A percentile compares a stretch with the other conserved stretches of the same genome.
phyloP scores from a whole-genome alignment of 2,797 vertebrate species.

The Enteromius radiatus region DNA sequence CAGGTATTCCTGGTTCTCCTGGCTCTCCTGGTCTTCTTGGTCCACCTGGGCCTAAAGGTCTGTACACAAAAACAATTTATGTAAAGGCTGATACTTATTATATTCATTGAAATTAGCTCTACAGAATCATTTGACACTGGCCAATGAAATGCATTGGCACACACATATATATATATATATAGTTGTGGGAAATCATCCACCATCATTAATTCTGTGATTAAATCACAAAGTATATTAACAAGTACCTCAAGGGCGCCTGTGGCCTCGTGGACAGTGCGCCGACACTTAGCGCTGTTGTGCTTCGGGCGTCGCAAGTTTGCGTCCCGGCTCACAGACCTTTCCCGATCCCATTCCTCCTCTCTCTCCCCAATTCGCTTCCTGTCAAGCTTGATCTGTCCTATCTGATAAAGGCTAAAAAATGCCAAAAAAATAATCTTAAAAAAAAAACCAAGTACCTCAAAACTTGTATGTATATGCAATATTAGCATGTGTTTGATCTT shows the following conservation, averaged over 20 bases:
- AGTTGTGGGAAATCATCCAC: neutral
- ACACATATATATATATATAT: neutral
- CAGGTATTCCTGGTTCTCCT: slow-evolving; percentile 78
- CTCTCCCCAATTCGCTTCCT: too few relatives aligned
- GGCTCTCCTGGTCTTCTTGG: slow-evolving; percentile 82
- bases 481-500: neutral
- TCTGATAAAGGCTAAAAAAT: too few relatives aligned
- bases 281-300: too few relatives aligned
- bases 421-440: too few relatives aligned
- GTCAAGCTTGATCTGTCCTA: too few relatives aligned
- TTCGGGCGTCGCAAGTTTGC: too few relatives aligned
- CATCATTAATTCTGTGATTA: neutral
- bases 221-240: neutral
- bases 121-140: neutral
- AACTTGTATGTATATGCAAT: neutral
- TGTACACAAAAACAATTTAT: neutral
- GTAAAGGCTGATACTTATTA: neutral
- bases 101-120: neutral
- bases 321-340: too few relatives aligned
- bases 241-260: neutral
- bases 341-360: too few relatives aligned
- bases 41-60: slow-evolving; percentile 38
- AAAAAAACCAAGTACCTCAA: neutral
- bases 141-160: neutral
- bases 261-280: too few relatives aligned